These are phyloP conservation scores for Hemichromis elongatus DNA, from an alignment of 2,113 vertebrate species.

Conservation along the genomic window DNA sequence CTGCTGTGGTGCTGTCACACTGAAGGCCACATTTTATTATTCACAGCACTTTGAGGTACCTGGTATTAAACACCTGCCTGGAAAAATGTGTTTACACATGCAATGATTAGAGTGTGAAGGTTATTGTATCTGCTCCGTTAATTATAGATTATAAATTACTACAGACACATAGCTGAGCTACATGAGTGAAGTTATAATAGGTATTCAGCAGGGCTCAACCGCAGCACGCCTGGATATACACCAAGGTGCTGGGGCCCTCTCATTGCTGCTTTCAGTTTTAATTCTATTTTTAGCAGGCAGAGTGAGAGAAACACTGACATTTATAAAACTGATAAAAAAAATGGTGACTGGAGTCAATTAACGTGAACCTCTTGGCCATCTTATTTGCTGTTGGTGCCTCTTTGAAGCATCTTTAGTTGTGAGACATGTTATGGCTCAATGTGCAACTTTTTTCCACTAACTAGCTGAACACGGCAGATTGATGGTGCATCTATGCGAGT, in stretches of 20 bases:
- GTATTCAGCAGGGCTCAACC: neutral
- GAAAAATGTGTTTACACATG: neutral
- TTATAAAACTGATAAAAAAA: neutral
- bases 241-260: neutral
- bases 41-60: neutral
- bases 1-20: rapidly evolving
- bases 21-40: neutral
- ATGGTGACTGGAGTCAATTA: too few relatives aligned
- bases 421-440: neutral
- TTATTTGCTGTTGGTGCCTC: neutral
- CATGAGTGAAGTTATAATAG: neutral
- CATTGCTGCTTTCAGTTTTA: neutral
- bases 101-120: neutral
- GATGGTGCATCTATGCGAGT: neutral
- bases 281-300: neutral
- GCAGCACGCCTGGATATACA: rapidly evolving
- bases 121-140: neutral
- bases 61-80: neutral
- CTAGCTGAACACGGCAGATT: neutral
- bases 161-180: neutral
- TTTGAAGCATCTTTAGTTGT: neutral
- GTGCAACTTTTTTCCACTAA: neutral
- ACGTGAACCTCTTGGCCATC: neutral
- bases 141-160: neutral
- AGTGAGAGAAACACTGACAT: neutral